Percentiles rank a stretch among this genome's conserved stretches.
Conservation (phyloP, 2,113 vertebrate genomes). For the Alosa alosa region DNA sequence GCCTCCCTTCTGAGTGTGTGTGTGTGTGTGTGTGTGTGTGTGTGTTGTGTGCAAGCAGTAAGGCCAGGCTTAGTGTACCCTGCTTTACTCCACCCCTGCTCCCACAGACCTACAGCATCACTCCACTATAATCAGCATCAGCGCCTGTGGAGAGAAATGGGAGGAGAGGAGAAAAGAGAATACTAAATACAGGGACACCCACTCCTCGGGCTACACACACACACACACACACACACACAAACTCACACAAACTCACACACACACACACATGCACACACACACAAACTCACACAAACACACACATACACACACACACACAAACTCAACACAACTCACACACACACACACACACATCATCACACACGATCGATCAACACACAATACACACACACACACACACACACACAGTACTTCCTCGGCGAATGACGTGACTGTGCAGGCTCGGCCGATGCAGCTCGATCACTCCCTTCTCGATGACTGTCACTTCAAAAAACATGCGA, state of each 20-base stretch:
- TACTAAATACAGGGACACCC: constrained; percentile 50
- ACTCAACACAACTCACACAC: not conserved
- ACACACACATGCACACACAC: not conserved
- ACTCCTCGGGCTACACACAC: not conserved
- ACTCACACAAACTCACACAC: too few relatives aligned
- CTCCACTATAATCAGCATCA: not conserved
- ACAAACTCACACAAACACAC: not conserved
- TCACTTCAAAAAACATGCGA: constrained; percentile 65
- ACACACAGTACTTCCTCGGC: constrained; percentile 30
- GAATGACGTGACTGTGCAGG: not conserved
- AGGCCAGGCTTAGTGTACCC: not conserved
- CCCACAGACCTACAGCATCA: not conserved
- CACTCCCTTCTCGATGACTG: constrained; percentile 41
- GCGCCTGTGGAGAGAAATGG: not conserved
- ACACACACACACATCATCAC: too few relatives aligned
- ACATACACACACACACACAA: not conserved
- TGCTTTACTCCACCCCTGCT: not conserved
- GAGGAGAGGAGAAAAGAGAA: constrained; percentile 52
- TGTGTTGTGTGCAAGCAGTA: not conserved
- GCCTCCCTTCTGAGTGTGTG: too few relatives aligned
- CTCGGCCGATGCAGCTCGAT: not conserved
- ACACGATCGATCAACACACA: not conserved
- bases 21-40: not conserved
- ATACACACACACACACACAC: not conserved
- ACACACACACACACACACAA: not conserved